Evolutionary conservation across 2,888 invertebrate genomes (phyloP), one percentile per base, ranked within the genome.

Genomic region (Boloria selene): DNA sequence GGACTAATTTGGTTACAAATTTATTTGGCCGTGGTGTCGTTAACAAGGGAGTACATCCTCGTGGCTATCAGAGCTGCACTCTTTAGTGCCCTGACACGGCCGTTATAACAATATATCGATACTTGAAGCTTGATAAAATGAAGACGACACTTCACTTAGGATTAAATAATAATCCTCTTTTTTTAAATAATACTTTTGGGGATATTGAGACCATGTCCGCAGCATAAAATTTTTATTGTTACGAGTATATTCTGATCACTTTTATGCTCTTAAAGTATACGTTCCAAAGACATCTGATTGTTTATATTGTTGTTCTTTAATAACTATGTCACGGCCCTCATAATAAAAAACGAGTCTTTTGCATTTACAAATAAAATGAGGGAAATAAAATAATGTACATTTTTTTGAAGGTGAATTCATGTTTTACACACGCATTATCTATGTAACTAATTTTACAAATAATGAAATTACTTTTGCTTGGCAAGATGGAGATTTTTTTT

Each of bases 1-100:
- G 86, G 90, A 90, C 91, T 92, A 92, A 92, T 92, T 92, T 91
- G 91, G 92, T 91, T 92, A 92, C 92, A 91, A 92, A 92, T 92
- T 92, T 91, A 92, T 92, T 91, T 92, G 89, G 89, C 84, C 83
- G 88, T 86, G 82, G 85, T 83, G 85, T 89, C 92, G 91, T 92
- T 92, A 92, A 91, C 90, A 92, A 89, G 90, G 80, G 82, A 79
- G 87, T 87, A 89, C 90, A 86, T 86, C 86, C 85, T 86, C 85
- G 81, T 83, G 87, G 89, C 85, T 90, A 90, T 90, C 90, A 84
- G 80, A 80, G 75, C 85, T 78, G 85, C 80, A 87, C 88, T 88
- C 87, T 88, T 90, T 87, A 90, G 88, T 89, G 82, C 81, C 84
- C 78, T 78, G 80, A 81, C 87, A 82, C 77, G 81, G 83, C 83